These are phyloP conservation scores for Pycnomerus fuliginosus DNA, from an alignment of 2,888 invertebrate genomes.

Conservation along the genomic window DNA sequence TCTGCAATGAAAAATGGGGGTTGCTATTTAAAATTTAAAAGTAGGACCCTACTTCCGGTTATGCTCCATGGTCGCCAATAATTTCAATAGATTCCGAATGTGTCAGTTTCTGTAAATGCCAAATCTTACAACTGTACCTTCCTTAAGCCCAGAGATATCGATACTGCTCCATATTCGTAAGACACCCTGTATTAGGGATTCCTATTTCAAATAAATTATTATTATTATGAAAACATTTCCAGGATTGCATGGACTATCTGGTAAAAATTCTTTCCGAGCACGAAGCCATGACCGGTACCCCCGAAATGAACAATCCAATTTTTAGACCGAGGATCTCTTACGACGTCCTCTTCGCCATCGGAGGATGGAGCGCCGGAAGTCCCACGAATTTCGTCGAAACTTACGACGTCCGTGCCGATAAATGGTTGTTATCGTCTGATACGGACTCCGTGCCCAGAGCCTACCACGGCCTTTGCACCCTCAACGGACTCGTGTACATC, in stretches of 20 bases:
- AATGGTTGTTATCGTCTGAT: constrained; percentile 72
- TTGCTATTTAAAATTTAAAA: no score
- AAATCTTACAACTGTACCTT: no score
- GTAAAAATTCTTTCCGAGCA: not conserved
- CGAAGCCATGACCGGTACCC: constrained; percentile 20
- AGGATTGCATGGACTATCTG: not conserved
- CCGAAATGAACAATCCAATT: constrained; percentile 23
- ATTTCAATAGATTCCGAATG: no score
- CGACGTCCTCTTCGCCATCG: constrained; percentile 78
- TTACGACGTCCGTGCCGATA: constrained; percentile 75
- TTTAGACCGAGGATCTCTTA: constrained; percentile 68
- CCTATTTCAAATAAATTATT: no score
- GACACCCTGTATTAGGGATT: no score
- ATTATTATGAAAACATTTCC: not conserved
- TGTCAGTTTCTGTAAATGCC: no score
- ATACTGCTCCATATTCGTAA: no score
- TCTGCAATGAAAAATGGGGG: no score
- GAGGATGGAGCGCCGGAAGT: constrained; percentile 84
- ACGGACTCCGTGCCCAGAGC: constrained; percentile 70
- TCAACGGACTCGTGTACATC: constrained; percentile 72
- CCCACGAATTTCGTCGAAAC: constrained; percentile 79
- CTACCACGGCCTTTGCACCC: constrained; percentile 74
- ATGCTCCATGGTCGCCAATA: no score
- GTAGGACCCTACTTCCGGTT: no score
- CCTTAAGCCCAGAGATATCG: no score